Percentiles rank a stretch among this genome's conserved stretches.
These are phyloP conservation scores for Chaetops frenatus DNA, from an alignment of 2,113 vertebrate genomes.

Conservation along the genomic window DNA sequence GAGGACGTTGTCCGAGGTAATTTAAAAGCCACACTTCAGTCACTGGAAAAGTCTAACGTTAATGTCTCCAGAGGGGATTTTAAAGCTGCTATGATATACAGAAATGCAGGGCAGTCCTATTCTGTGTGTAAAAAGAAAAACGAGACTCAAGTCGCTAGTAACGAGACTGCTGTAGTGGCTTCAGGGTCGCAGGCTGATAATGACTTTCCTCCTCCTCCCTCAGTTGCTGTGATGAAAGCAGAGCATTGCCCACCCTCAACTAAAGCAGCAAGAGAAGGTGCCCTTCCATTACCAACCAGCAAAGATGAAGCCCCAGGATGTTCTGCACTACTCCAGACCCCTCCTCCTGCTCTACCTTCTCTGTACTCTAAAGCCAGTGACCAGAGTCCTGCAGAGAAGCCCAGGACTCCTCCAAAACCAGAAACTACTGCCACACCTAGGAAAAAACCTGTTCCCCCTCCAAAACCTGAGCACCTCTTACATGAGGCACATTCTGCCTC, in stretches of 20 bases:
- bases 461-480: constrained; percentile 66
- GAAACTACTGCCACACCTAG: constrained; percentile 38
- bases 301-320: constrained; percentile 62
- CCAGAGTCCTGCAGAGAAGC: constrained; percentile 58
- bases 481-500: not conserved
- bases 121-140: constrained; percentile 59
- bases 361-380: constrained; percentile 34
- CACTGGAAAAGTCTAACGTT: constrained; percentile 84
- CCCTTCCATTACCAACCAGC: not conserved
- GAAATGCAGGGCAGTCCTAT: constrained; percentile 72
- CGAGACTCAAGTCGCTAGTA: constrained; percentile 27
- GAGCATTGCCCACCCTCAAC: constrained; percentile 35
- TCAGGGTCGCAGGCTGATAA: constrained; percentile 56
- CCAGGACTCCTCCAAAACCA: constrained; percentile 68
- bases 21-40: constrained; percentile 82
- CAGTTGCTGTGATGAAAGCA: constrained; percentile 70
- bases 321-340: constrained; percentile 30
- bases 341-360: not conserved
- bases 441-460: constrained; percentile 65
- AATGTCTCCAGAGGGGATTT: constrained; percentile 83
- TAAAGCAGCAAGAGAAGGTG: constrained; percentile 30
- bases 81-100: constrained; percentile 85
- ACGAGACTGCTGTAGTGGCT: constrained; percentile 33
- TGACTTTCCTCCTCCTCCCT: constrained; percentile 77
- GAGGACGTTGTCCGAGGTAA: constrained; percentile 84